These are phyloP conservation scores for Ophioninae sp. DNA, from an alignment of 2,888 invertebrate genomes.

Conservation along the genomic window DNA sequence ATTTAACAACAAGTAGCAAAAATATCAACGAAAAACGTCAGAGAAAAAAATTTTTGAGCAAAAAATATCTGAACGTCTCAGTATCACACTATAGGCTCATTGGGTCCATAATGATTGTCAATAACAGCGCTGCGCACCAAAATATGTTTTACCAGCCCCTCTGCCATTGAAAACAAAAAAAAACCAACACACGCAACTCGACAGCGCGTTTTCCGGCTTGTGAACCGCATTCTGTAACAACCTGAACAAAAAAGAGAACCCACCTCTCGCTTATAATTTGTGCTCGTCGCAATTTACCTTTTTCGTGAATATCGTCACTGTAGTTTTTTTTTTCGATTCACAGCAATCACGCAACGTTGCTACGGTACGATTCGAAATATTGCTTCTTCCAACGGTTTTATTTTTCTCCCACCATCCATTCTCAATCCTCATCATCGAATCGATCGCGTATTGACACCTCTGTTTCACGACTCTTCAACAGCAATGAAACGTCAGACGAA, in stretches of 20 bases:
- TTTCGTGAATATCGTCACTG: constrained; percentile 12
- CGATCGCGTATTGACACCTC: constrained; percentile 56
- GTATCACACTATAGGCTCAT: neutral
- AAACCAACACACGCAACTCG: neutral
- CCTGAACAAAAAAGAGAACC: neutral
- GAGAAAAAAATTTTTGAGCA: neutral
- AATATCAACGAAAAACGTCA: neutral
- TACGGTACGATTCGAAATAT: constrained; percentile 13
- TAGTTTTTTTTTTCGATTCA: constrained; percentile 7
- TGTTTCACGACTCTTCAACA: constrained; percentile 37
- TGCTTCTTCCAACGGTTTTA: neutral
- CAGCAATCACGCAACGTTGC: neutral
- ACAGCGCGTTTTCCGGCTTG: constrained; percentile 7
- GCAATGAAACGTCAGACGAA: constrained; percentile 41
- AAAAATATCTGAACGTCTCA: neutral
- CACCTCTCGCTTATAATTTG: constrained; percentile 35
- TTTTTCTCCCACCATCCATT: constrained; percentile 24
- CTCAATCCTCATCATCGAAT: constrained; percentile 52
- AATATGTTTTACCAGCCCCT: neutral
- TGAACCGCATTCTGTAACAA: constrained; percentile 17
- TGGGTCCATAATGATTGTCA: neutral
- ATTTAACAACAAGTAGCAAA: neutral
- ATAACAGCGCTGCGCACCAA: neutral
- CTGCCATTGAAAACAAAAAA: neutral
- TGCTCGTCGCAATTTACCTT: constrained; percentile 26